Conservation (phyloP, 2,888 invertebrate species). For the Catonia carolina region DNA sequence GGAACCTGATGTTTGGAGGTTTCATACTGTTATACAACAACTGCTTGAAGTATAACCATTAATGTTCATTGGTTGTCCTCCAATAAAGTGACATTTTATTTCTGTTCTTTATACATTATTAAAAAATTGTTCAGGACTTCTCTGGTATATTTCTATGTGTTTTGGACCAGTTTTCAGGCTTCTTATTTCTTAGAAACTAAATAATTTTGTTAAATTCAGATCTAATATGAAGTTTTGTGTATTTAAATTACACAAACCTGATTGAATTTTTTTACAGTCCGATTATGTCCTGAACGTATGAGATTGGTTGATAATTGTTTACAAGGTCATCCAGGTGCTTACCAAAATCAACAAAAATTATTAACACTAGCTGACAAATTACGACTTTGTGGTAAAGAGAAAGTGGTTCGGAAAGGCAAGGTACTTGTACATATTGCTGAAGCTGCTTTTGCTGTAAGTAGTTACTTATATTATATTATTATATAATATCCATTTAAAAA, state of each 20-base stretch:
- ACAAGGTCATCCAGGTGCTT: constrained; percentile 50
- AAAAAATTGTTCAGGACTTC: no score
- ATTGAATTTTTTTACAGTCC: constrained; percentile 43
- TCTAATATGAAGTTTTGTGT: no score
- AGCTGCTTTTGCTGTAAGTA: constrained; percentile 44
- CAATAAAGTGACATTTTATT: no score
- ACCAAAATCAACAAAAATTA: constrained; percentile 56
- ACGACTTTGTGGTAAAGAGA: constrained; percentile 50
- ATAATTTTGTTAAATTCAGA: no score
- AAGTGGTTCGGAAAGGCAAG: constrained; percentile 45
- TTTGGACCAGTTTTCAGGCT: neutral
- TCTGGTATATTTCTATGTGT: neutral
- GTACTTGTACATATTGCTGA: constrained; percentile 48
- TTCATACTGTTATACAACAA: no score
- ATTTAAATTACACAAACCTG: neutral
- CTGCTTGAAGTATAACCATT: no score
- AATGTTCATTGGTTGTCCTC: no score
- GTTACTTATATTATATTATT: neutral
- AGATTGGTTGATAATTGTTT: constrained; percentile 57
- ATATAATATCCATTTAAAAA: neutral
- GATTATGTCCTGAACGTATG: constrained; percentile 55
- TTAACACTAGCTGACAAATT: constrained; percentile 57
- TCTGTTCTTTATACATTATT: no score
- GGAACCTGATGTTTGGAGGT: no score
- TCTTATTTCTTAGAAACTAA: no score